phyloP scores from a whole-genome alignment of 2,797 vertebrate genomes.

The Ciconia nigra region DNA sequence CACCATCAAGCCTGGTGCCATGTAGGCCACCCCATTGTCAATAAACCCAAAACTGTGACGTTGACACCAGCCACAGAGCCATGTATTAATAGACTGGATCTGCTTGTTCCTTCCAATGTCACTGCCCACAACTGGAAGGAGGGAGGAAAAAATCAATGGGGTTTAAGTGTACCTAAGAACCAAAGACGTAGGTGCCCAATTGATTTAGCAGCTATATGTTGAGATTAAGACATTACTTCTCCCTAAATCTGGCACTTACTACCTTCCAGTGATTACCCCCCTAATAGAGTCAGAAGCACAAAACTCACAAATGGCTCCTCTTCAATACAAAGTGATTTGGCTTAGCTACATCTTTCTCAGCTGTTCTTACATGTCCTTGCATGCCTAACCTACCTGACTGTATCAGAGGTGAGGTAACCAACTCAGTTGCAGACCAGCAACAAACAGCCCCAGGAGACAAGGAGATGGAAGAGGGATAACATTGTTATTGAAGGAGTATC shows the following conservation, averaged over 20 bases:
- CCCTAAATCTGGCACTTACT: not conserved
- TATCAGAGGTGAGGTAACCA: not conserved
- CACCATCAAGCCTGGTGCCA: too few relatives aligned
- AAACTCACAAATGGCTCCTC: not conserved
- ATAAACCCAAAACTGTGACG: too few relatives aligned
- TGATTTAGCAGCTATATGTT: not conserved
- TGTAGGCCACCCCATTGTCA: too few relatives aligned
- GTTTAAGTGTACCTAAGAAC: not conserved
- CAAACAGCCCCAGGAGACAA: not conserved
- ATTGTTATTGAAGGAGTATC: not conserved
- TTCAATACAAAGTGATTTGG: not conserved
- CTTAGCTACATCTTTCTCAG: not conserved
- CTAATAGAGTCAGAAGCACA: not conserved
- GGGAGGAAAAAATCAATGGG: too few relatives aligned
- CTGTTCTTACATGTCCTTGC: not conserved
- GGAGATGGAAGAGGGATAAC: not conserved
- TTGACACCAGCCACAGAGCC: too few relatives aligned
- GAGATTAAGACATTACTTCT: not conserved
- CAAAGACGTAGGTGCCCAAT: not conserved
- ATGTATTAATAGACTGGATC: too few relatives aligned
- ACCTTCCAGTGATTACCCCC: not conserved
- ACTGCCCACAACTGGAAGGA: too few relatives aligned
- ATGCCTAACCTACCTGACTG: not conserved
- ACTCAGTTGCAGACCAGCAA: not conserved
- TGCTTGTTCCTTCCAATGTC: too few relatives aligned